Base-by-base conservation (phyloP, 1,140 invertebrate species). In the Aphelenchoides besseyi region DNA sequence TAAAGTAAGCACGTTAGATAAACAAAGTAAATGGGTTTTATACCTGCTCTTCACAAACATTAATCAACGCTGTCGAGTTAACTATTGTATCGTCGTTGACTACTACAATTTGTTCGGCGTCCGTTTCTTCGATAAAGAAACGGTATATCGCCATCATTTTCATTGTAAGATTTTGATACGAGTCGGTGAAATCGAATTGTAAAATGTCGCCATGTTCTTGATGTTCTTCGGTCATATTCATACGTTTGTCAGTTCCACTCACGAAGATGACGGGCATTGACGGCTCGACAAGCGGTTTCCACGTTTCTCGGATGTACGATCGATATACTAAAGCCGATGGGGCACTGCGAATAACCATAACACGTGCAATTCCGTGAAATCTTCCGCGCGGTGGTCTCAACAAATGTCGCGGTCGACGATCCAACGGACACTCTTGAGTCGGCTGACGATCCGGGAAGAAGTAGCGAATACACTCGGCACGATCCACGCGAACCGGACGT, bases 31-130 rank as follows among this genome's bases (percentile, higher is more conserved):
- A 52, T 52, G 48, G 37, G 54, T 36, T 57, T 18, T 18, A 63
- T 12, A 32, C 36, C 33, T 55, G 70, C 3, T 18, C 28, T 41
- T 75, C 69, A 26, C 63, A 66, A 53, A 66, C 63, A 18, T 23
- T 53, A 33, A 66, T 63, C 36, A 83, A 64, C 29, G 78, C 76
- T 28, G 82, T 82, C n/a, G 76, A 79, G 71, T 83, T 84, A 9
- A 83, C 82, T 61, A 83, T 84, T 52, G 82, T 84, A 68, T 83
- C 82, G 59, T 83, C 82, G 62, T 83, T 83, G n/a, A 84, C 82
- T 28, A 84, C 82, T 59, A 84, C 69, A 69, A 83, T 79, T 72
- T 83, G 74, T 33, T 81, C 61, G 23, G 73, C 68, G 8, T 72
- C 64, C 1, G 79, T 71, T 18, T 72, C 28, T 59, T 75, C 68